Evolutionary conservation across 1,140 invertebrate genomes (phyloP), one percentile per base, ranked within the genome.

Genomic region (Phymastichus coffea): DNA sequence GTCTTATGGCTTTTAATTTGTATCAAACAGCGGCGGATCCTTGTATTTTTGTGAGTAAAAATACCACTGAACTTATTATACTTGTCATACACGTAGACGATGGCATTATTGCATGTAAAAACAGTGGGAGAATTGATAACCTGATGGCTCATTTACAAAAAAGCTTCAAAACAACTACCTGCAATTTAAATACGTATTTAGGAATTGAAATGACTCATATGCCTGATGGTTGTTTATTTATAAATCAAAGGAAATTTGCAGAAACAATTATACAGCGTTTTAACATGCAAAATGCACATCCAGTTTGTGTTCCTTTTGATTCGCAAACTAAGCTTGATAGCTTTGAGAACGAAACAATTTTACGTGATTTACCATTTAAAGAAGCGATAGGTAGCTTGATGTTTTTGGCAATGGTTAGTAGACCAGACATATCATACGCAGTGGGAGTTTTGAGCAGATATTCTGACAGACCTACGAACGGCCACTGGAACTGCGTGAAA

Each of bases 391-490:
- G 77, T n/a, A 62, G 63, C 43, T 65, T 83, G 14, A 71, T 81
- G 67, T 81, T 81, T 65, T 57, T 80, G 6, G 58, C 77, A 10
- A 69, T 75, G 6, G 53, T 66, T 2, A 80, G 77, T 4, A 63
- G 81, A 51, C 80, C 80, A 33, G 80, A 83, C 66, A 77, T 83
- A 37, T 56, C 75, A 3, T 82, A 68, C 66, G 64, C 75, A 28
- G 75, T 82, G 0, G 73, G 69, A 57, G 57, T 59, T 22, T 44
- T 71, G 6, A 66, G 67, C 25, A 49, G n/a, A 57, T 72, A 67
- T 47, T 38, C 55, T 14, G 54, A 60, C 9, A 64, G 61, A 44
- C 62, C 65, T 8, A 52, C 26, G 15, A 3, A 35, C 17, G 15
- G 19, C 35, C 47, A 49, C 17, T 52, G 33, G 49, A 52, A 38